phyloP scores from a whole-genome alignment of 2,113 vertebrate species.

The Columbina picui region DNA sequence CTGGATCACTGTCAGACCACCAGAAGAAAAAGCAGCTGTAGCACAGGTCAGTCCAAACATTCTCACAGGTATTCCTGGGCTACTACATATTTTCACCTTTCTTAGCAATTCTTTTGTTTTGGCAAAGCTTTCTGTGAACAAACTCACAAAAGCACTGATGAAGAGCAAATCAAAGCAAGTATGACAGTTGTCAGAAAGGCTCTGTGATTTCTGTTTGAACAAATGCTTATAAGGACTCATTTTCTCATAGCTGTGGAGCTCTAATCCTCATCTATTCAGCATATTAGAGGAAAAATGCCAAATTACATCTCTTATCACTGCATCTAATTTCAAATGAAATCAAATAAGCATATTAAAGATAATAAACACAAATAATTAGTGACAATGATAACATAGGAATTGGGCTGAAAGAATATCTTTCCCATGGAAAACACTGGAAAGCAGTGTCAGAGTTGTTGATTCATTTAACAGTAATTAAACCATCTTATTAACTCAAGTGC shows the following conservation, averaged over 20 bases:
- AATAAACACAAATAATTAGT: slow-evolving; percentile 49
- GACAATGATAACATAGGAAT: not conserved
- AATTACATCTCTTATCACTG: slow-evolving; percentile 22
- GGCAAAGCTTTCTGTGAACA: slow-evolving; percentile 3
- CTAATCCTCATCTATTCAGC: slow-evolving; percentile 43
- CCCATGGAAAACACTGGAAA: slow-evolving; percentile 23
- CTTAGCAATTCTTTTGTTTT: not conserved
- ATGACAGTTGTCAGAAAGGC: not conserved
- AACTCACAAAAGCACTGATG: not conserved
- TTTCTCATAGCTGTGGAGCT: slow-evolving; percentile 21
- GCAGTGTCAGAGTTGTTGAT: slow-evolving; percentile 44
- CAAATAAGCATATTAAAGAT: not conserved
- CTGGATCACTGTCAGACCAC: not conserved
- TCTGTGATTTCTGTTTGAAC: slow-evolving; percentile 48
- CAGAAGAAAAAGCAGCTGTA: not conserved
- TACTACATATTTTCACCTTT: not conserved
- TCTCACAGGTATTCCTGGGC: not conserved
- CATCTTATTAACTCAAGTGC: slow-evolving; percentile 65
- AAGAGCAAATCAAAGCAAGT: slow-evolving; percentile 23
- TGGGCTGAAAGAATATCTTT: slow-evolving; percentile 20
- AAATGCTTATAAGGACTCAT: slow-evolving; percentile 28
- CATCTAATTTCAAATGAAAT: slow-evolving; percentile 37
- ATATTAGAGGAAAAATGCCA: slow-evolving; percentile 23
- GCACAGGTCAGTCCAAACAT: not conserved
- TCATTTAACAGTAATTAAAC: slow-evolving; percentile 67